Percentiles rank a stretch among this genome's conserved stretches.
Conservation (phyloP, 2,113 vertebrate species). For the Crotalus viridis region DNA sequence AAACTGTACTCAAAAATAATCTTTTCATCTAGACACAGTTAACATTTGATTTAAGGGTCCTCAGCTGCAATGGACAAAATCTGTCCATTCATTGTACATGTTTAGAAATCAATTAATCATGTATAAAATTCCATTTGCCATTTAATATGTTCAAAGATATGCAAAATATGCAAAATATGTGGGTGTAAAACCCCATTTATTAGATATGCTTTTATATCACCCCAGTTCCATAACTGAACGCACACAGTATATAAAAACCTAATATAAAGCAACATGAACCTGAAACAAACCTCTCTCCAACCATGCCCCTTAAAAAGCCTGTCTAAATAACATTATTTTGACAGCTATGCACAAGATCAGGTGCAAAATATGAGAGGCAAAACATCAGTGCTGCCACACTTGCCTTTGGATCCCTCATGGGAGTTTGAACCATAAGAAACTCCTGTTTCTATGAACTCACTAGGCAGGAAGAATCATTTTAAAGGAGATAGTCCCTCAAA, state of each 20-base stretch:
- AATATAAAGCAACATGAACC: neutral
- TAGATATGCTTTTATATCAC: neutral
- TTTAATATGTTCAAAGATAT: neutral
- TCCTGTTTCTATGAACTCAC: neutral
- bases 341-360: neutral
- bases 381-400: neutral
- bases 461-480: neutral
- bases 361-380: neutral
- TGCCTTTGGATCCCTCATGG: neutral
- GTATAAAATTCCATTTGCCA: neutral
- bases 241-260: neutral
- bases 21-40: neutral
- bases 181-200: neutral
- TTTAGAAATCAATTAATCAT: neutral
- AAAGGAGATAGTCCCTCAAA: neutral
- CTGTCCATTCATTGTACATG: neutral
- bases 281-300: neutral
- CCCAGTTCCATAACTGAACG: neutral
- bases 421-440: neutral
- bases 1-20: neutral
- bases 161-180: neutral
- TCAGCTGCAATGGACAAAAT: neutral
- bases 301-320: neutral
- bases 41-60: neutral
- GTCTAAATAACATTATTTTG: neutral